Conservation (phyloP, 2,113 vertebrate genomes). For the Solenodon paradoxus region DNA sequence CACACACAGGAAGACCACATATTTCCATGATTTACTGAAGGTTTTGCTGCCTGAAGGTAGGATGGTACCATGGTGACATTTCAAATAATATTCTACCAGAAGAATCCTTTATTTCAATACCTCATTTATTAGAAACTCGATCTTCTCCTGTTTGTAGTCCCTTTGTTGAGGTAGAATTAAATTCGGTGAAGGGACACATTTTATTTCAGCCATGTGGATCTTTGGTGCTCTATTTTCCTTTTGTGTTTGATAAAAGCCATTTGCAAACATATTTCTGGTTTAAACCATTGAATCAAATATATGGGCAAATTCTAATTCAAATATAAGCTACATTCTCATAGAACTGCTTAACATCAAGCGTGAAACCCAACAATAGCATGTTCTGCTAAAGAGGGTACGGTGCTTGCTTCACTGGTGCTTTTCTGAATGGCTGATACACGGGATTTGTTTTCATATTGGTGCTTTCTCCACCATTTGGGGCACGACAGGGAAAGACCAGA, state of each 20-base stretch:
- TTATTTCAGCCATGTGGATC: neutral
- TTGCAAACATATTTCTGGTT: slow-evolving; percentile 30
- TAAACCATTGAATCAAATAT: slow-evolving; percentile 22
- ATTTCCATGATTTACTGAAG: neutral
- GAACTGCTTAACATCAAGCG: neutral
- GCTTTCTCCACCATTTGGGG: neutral
- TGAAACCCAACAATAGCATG: neutral
- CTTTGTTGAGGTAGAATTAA: slow-evolving; percentile 35
- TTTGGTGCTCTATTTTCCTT: neutral
- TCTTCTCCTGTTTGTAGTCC: neutral
- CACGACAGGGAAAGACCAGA: neutral
- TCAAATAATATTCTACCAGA: neutral
- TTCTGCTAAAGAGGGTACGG: neutral
- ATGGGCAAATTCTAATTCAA: slow-evolving; percentile 44
- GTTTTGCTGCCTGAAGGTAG: neutral
- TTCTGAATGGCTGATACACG: neutral
- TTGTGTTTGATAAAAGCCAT: slow-evolving; percentile 33
- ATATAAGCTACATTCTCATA: neutral
- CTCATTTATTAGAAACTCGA: neutral
- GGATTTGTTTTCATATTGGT: neutral
- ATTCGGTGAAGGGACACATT: neutral
- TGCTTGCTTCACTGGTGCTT: neutral
- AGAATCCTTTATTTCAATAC: slow-evolving; percentile 21
- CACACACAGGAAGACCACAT: neutral
- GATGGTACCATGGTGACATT: neutral